A percentile compares a stretch with the other conserved stretches of the same genome.
These are phyloP conservation scores for Anoplolepis gracilipes DNA, from an alignment of 1,140 invertebrate species.

Conservation along the genomic window DNA sequence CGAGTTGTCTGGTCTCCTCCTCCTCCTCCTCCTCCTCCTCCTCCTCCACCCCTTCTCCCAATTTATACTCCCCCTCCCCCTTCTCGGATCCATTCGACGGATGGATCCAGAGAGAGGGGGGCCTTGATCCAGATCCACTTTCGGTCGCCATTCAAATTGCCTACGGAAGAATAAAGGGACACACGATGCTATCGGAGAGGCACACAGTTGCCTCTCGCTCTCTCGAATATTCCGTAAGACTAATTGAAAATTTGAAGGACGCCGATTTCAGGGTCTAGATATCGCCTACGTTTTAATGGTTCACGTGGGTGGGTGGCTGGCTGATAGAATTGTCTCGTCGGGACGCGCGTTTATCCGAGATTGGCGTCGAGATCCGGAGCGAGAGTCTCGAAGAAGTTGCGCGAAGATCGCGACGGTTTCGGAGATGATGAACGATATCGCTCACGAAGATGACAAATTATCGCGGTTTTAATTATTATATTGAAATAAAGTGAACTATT, in stretches of 20 bases:
- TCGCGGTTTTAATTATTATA: constrained; percentile 20
- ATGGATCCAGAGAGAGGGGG: constrained; percentile 7
- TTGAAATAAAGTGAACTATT: neutral
- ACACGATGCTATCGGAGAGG: constrained; percentile 20
- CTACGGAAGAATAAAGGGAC: constrained; percentile 41
- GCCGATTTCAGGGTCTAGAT: constrained; percentile 28
- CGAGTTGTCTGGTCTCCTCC: constrained; percentile 65
- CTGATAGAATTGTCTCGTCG: constrained; percentile 53
- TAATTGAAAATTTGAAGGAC: constrained; percentile 55
- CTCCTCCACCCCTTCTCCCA: constrained; percentile 17
- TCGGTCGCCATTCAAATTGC: constrained; percentile 52
- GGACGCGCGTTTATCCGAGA: constrained; percentile 47
- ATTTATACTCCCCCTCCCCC: constrained; percentile 18
- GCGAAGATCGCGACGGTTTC: neutral
- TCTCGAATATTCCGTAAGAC: constrained; percentile 41
- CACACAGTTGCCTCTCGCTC: neutral
- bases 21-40: constrained; percentile 10
- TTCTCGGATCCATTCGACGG: neutral
- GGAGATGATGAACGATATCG: constrained; percentile 3
- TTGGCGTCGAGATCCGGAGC: constrained; percentile 44
- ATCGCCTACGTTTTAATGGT: constrained; percentile 30
- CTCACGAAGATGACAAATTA: neutral
- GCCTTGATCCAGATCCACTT: constrained; percentile 39
- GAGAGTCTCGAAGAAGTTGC: neutral
- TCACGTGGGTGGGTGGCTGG: constrained; percentile 42